These are phyloP conservation scores for Pteronotus mesoamericanus DNA, from an alignment of 2,797 vertebrate species.

Conservation along the genomic window DNA sequence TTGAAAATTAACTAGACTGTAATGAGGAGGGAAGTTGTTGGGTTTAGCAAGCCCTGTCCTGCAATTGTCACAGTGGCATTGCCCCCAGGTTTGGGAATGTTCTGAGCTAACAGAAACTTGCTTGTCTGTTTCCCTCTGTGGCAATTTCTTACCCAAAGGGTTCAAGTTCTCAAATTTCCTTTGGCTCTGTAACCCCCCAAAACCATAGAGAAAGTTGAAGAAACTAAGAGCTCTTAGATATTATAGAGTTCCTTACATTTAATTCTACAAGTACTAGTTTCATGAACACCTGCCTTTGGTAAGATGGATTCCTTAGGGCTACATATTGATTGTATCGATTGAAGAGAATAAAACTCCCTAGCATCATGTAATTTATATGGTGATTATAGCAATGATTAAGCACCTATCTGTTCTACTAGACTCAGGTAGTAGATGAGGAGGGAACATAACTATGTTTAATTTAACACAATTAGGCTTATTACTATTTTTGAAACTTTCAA, in stretches of 20 bases:
- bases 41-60: neutral
- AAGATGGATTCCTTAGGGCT: neutral
- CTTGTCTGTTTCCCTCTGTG: constrained; percentile 24
- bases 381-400: neutral
- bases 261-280: neutral
- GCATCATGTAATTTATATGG: neutral
- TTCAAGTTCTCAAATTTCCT: constrained; percentile 32
- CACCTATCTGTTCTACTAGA: neutral
- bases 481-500: constrained; percentile 37
- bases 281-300: neutral
- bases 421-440: neutral
- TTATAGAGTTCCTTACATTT: neutral
- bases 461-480: neutral
- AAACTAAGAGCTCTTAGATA: neutral
- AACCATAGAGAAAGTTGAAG: constrained; percentile 11
- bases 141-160: neutral
- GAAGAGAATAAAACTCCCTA: neutral
- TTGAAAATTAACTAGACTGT: neutral
- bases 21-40: neutral
- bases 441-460: neutral
- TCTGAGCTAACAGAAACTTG: neutral
- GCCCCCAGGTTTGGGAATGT: neutral
- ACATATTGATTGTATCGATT: neutral
- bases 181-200: neutral
- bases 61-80: neutral